Percentiles rank a stretch among this genome's conserved stretches.
Conservation (phyloP, 2,888 invertebrate genomes). For the Thyatira batis region DNA sequence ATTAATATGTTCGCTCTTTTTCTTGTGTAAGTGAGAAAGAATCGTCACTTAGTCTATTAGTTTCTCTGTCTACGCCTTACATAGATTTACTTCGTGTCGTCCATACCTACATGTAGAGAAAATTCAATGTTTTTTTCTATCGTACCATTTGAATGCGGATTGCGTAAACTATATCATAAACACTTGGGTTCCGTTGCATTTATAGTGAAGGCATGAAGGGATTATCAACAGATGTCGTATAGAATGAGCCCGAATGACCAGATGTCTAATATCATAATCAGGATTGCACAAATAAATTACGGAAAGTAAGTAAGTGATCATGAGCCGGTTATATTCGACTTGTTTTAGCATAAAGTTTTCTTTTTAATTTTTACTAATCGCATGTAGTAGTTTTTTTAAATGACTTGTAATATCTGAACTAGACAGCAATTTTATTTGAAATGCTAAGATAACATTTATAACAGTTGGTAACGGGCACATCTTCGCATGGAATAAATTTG, state of each 20-base stretch:
- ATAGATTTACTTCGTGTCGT: not conserved
- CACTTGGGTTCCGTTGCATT: conserved; percentile 27
- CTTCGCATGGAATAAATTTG: not conserved
- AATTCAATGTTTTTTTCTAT: not conserved
- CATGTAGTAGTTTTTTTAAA: conserved; percentile 29
- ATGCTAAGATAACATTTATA: not conserved
- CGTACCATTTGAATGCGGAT: conserved; percentile 1
- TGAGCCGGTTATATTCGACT: conserved; percentile 62
- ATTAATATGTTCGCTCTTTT: too few relatives aligned
- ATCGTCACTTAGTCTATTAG: too few relatives aligned
- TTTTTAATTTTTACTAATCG: conserved; percentile 50
- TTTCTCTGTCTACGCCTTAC: too few relatives aligned
- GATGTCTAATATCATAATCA: conserved; percentile 27
- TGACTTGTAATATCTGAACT: not conserved
- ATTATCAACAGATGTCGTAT: conserved; percentile 20
- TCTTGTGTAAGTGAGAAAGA: too few relatives aligned
- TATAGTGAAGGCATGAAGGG: conserved; percentile 42
- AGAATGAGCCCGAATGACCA: conserved; percentile 18
- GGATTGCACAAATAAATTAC: conserved; percentile 37
- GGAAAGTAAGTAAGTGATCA: conserved; percentile 67
- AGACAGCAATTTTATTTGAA: not conserved
- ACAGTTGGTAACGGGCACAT: not conserved
- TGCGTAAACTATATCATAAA: not conserved
- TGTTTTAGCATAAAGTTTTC: conserved; percentile 49
- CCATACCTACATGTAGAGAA: not conserved